Evolutionary conservation across 2,113 vertebrate genomes (phyloP).

Genomic region (Rhadina sibilatrix): DNA sequence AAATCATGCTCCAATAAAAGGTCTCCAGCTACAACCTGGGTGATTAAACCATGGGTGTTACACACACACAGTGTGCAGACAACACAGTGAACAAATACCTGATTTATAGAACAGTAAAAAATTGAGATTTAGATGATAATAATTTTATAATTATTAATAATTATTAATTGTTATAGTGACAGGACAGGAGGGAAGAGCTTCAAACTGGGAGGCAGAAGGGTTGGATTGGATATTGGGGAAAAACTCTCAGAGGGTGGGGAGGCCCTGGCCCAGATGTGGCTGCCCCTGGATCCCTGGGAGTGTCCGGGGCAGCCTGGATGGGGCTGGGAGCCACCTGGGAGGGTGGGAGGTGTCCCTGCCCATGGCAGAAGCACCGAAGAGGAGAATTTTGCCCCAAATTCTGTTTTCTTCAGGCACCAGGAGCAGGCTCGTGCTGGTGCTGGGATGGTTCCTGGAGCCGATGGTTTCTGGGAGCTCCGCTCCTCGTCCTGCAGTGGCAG

Average conservation of each 20-base stretch:
- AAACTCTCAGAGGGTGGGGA: not conserved
- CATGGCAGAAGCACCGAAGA: not conserved
- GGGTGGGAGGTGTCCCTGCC: rapidly evolving
- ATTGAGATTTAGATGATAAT: no score
- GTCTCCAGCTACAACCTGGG: not conserved
- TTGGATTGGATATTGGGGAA: not conserved
- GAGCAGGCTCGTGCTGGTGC: not conserved
- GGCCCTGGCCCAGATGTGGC: not conserved
- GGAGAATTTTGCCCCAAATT: not conserved
- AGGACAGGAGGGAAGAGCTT: not conserved
- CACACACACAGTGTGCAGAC: not conserved
- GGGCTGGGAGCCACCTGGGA: not conserved
- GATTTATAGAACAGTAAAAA: not conserved
- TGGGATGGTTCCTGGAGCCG: not conserved
- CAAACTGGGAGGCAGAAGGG: not conserved
- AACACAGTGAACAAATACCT: not conserved
- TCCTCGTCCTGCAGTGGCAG: not conserved
- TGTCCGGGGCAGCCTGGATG: not conserved
- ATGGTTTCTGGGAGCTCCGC: not conserved
- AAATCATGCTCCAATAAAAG: slow-evolving; percentile 35
- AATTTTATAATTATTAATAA: no score
- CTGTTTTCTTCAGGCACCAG: not conserved
- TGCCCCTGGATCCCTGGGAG: not conserved
- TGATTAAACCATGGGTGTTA: not conserved
- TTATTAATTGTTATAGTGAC: not conserved